Evolutionary conservation across 2,888 invertebrate species (phyloP).

Genomic region (Selenia dentaria): DNA sequence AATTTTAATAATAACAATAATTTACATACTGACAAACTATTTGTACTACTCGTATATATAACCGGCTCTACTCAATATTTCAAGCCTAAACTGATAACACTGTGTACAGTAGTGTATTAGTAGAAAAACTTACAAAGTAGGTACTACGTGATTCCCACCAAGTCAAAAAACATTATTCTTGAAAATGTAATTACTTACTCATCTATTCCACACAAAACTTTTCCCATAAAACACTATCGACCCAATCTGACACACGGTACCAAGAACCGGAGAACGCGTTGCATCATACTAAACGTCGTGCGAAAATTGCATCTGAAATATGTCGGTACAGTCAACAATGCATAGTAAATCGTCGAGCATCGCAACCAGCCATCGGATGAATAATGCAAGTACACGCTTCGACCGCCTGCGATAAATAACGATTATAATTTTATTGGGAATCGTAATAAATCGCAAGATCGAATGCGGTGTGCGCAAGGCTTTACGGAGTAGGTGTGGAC

Average conservation of each 20-base stretch:
- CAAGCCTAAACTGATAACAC: too few relatives aligned
- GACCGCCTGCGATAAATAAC: conserved; percentile 68
- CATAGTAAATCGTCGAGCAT: conserved; percentile 64
- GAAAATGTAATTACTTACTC: background rate
- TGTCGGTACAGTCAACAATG: conserved; percentile 50
- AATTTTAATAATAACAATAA: too few relatives aligned
- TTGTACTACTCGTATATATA: too few relatives aligned
- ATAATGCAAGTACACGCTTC: conserved; percentile 74
- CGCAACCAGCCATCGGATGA: conserved; percentile 62
- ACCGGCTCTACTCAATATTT: too few relatives aligned
- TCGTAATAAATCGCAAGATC: conserved; percentile 70
- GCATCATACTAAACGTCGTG: conserved; percentile 51
- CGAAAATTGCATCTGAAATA: conserved; percentile 46
- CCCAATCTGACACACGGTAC: conserved; percentile 35
- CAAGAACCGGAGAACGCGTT: conserved; percentile 39
- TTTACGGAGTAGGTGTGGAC: conserved; percentile 36
- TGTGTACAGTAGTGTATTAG: too few relatives aligned
- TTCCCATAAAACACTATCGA: conserved; percentile 14
- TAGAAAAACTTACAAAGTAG: too few relatives aligned
- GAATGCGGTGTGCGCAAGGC: conserved; percentile 43
- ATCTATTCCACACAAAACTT: conserved; percentile 2
- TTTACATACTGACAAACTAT: too few relatives aligned
- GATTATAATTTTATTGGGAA: conserved; percentile 80
- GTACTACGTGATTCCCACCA: too few relatives aligned
- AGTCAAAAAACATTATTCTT: too few relatives aligned